These are phyloP conservation scores for Forbesichthys agassizii DNA, from an alignment of 2,113 vertebrate genomes.

Conservation along the genomic window DNA sequence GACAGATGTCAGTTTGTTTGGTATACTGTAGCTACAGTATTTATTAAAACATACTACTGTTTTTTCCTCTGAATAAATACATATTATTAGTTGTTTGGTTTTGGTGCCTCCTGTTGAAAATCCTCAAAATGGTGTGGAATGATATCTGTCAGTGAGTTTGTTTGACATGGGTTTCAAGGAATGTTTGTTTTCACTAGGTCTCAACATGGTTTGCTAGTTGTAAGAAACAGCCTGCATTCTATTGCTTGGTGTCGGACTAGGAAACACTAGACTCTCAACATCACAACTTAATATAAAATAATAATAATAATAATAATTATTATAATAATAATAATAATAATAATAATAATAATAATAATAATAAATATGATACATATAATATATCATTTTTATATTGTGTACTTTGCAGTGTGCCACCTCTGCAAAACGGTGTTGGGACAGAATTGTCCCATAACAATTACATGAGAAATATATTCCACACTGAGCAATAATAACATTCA, in stretches of 20 bases:
- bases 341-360: too few relatives aligned
- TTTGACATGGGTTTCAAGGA: slow-evolving; percentile 66
- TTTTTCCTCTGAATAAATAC: slow-evolving; percentile 38
- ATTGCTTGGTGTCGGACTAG: slow-evolving; percentile 31
- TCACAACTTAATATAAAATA: too few relatives aligned
- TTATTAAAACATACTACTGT: background rate
- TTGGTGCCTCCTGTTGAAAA: slow-evolving; percentile 58
- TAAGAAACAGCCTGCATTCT: slow-evolving; percentile 49
- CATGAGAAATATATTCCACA: too few relatives aligned
- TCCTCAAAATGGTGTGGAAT: slow-evolving; percentile 70
- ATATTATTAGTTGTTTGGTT: slow-evolving; percentile 42
- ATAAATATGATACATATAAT: too few relatives aligned
- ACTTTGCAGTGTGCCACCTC: too few relatives aligned
- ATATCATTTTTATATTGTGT: too few relatives aligned
- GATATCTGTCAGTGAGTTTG: slow-evolving; percentile 55
- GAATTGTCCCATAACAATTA: too few relatives aligned
- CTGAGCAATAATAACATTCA: too few relatives aligned
- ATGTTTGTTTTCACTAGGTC: slow-evolving; percentile 40
- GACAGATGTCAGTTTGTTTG: too few relatives aligned
- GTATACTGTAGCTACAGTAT: background rate
- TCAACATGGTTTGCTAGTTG: slow-evolving; percentile 33
- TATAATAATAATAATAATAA: too few relatives aligned
- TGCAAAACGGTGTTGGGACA: too few relatives aligned
- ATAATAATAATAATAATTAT: too few relatives aligned
- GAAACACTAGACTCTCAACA: background rate